Evolutionary conservation across 2,113 vertebrate genomes (phyloP), one percentile per base, ranked within the genome.

Genomic region (Sinocyclocheilus anshuiensis): DNA sequence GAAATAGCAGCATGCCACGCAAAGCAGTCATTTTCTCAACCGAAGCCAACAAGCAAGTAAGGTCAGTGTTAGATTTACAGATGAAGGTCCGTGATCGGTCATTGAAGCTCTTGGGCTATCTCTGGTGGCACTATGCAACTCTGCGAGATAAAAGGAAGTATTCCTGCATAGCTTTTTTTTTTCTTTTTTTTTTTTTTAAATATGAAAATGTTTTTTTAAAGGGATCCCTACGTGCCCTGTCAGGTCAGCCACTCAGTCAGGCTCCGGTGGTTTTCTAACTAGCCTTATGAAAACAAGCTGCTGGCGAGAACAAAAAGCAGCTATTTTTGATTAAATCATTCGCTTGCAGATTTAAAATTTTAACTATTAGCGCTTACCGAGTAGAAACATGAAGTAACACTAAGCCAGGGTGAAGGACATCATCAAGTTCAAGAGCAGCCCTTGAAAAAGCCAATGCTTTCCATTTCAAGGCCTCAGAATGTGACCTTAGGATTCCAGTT

Each of bases 1-100:
- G 53, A 55, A 85, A 89, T 87, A 89, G 88, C 88, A 89, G 88
- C 88, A 89, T 89, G 88, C 83, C 88, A 89, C 86, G 65, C 59
- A 76, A 20, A 89, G 88, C 88, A 72, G 79, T 87, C 26, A 45
- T 81, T 57, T 42, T 84, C 29, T 78, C 53, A 78, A 69, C 72
- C 53, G 11, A 59, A 75, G 48, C 77, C 53, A 80, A 61, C 65
- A 78, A 86, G 84, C 55, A 67, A 20, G 42, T 76, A 81, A 61
- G 39, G 55, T 77, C 74, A 55, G 80, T 77, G 72, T 86, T 22
- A 59, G 9, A 80, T 57, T 45, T 78, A 82, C 81, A 82, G 81
- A 81, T 81, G 80, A 76, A 76, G 50, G 50, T 63, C 36, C 7
- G 13, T 81, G 57, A 48, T 81, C 36, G 12, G 61, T 29, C 24